Evolutionary conservation across 2,888 invertebrate genomes (phyloP).

Genomic region (Chymomyza amoena): DNA sequence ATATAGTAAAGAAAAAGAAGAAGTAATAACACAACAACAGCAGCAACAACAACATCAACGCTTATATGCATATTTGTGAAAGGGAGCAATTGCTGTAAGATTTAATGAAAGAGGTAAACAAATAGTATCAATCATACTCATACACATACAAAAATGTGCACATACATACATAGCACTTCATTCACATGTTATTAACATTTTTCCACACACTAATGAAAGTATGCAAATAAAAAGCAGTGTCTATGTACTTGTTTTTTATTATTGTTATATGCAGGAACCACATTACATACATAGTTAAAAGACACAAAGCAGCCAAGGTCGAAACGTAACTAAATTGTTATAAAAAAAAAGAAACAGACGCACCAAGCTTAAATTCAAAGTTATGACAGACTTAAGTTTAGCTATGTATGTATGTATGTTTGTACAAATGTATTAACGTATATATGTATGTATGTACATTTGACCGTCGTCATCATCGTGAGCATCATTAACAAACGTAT

Average conservation of each 20-base stretch:
- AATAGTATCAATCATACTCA: background rate
- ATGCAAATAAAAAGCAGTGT: background rate
- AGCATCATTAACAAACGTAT: constrained; percentile 47
- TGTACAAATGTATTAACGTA: background rate
- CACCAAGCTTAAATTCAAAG: constrained; percentile 41
- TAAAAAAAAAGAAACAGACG: constrained; percentile 53
- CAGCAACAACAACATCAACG: background rate
- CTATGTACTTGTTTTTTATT: background rate
- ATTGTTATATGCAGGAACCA: background rate
- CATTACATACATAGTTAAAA: background rate
- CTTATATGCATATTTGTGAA: constrained; percentile 44
- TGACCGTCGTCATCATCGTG: constrained; percentile 19
- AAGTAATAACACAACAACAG: constrained; percentile 5
- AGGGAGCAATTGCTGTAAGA: constrained; percentile 60
- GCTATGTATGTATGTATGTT: constrained; percentile 11
- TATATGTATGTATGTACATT: background rate
- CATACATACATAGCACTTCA: too few relatives aligned
- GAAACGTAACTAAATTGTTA: constrained; percentile 58
- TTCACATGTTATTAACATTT: too few relatives aligned
- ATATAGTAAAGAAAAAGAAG: constrained; percentile 7
- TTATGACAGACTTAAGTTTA: constrained; percentile 4
- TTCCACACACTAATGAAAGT: background rate
- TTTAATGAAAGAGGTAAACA: constrained; percentile 65
- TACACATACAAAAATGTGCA: background rate
- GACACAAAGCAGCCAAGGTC: constrained; percentile 52